Conservation (phyloP, 2,113 vertebrate species). For the Brienomyrus brachyistius region DNA sequence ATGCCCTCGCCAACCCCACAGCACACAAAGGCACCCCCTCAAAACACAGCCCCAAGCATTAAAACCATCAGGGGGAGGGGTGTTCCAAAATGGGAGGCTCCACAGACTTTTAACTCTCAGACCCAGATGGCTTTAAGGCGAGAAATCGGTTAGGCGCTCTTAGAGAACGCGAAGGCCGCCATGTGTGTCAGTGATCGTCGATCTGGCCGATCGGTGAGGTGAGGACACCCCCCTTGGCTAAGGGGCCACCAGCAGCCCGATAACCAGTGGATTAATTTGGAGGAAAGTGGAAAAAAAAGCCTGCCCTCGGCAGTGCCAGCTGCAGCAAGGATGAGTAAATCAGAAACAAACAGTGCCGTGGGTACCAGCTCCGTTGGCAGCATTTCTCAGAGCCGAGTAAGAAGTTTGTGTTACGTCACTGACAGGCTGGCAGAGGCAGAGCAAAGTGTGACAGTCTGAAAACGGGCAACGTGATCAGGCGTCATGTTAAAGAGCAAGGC, state of each 20-base stretch:
- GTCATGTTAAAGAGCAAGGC: background rate
- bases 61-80: conserved; percentile 20
- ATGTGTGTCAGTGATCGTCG: conserved; percentile 18
- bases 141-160: background rate
- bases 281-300: background rate
- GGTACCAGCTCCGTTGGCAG: background rate
- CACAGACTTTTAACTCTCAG: background rate
- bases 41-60: conserved; percentile 18
- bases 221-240: background rate
- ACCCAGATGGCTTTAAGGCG: conserved; percentile 25
- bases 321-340: background rate
- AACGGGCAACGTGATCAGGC: background rate
- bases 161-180: background rate
- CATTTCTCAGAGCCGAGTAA: background rate
- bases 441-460: background rate
- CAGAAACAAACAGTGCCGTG: background rate
- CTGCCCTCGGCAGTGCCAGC: background rate
- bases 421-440: background rate
- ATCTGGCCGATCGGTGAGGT: background rate
- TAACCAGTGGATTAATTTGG: background rate
- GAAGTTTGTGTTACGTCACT: background rate
- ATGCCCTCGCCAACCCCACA: conserved; percentile 5
- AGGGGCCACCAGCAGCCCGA: background rate
- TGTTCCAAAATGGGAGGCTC: background rate
- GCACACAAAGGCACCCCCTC: background rate